Conservation (phyloP, 2,888 invertebrate species). For the Drosophila antonietae region DNA sequence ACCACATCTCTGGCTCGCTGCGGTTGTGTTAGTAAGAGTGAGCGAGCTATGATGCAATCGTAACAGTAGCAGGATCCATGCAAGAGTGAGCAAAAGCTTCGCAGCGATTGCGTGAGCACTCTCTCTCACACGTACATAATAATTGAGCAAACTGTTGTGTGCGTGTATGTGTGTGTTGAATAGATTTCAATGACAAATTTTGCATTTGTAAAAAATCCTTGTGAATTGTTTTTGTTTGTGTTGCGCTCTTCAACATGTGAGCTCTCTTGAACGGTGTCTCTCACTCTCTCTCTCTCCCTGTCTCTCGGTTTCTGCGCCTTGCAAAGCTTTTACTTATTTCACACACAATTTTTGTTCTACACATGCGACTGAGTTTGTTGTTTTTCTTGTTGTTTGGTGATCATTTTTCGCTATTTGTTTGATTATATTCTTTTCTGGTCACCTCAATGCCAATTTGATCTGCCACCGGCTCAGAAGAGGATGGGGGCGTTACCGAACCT, state of each 20-base stretch:
- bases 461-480: constrained; percentile 56
- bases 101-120: constrained; percentile 53
- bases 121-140: constrained; percentile 22
- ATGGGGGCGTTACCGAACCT: constrained; percentile 22
- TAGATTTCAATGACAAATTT: constrained; percentile 77
- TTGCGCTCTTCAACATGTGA: not conserved
- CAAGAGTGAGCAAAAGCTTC: constrained; percentile 43
- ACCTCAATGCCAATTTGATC: constrained; percentile 78
- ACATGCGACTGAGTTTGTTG: constrained; percentile 27
- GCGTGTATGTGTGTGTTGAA: constrained; percentile 41
- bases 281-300: constrained; percentile 1
- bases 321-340: constrained; percentile 61
- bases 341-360: constrained; percentile 48
- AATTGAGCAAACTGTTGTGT: constrained; percentile 1
- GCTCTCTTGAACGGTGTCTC: constrained; percentile 8
- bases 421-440: constrained; percentile 72
- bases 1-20: constrained; percentile 21
- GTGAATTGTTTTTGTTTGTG: constrained; percentile 39
- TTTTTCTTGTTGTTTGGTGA: constrained; percentile 47
- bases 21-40: constrained; percentile 31
- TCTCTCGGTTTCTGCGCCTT: constrained; percentile 12
- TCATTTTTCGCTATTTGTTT: constrained; percentile 76
- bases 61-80: constrained; percentile 50
- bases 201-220: constrained; percentile 65
- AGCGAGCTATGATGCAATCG: constrained; percentile 73